Evolutionary conservation across 1,140 invertebrate genomes (phyloP).

Genomic region (Apis florea): DNA sequence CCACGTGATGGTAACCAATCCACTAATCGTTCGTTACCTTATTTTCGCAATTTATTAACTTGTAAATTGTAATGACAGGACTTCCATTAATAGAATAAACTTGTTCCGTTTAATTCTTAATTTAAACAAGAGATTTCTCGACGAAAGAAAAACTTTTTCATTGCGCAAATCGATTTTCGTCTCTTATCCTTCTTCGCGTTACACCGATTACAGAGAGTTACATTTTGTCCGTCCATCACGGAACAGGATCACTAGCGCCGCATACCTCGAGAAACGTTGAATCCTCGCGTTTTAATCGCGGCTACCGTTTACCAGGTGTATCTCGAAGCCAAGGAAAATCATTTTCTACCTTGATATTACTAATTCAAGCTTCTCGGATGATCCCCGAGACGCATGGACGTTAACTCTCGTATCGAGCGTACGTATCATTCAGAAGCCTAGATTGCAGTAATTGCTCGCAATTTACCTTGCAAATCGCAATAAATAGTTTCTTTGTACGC

Average conservation of each 20-base stretch:
- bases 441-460: slow-evolving; percentile 36
- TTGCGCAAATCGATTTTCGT: background rate
- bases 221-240: background rate
- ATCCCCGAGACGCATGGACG: background rate
- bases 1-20: too few species aligned
- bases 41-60: slow-evolving; percentile 12
- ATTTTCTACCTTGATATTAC: background rate
- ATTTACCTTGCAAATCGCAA: slow-evolving; percentile 35
- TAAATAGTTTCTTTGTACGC: slow-evolving; percentile 47
- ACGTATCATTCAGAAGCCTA: slow-evolving; percentile 19
- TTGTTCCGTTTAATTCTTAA: background rate
- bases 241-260: background rate
- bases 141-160: background rate
- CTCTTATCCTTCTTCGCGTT: background rate
- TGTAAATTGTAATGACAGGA: slow-evolving; percentile 15
- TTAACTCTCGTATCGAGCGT: background rate
- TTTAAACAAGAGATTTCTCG: background rate
- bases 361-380: background rate
- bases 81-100: slow-evolving; percentile 11
- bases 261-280: background rate
- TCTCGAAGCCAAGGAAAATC: background rate
- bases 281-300: background rate
- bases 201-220: background rate
- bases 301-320: background rate
- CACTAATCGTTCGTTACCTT: background rate